Conservation (phyloP, 1,140 invertebrate species). For the Cheumatopsyche charites region DNA sequence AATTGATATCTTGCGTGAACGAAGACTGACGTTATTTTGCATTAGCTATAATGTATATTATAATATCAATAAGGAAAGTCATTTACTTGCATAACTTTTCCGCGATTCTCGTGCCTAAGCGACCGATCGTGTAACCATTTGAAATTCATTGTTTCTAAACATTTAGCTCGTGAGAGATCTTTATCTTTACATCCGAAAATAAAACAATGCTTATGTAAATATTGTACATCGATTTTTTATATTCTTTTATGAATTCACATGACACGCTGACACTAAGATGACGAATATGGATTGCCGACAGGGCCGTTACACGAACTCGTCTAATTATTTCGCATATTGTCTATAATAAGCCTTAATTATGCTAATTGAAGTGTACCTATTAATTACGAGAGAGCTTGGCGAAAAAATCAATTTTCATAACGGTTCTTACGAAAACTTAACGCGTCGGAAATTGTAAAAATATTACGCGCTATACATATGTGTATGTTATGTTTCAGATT, state of each 20-base stretch:
- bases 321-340: slow-evolving; percentile 25
- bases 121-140: too few relatives aligned
- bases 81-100: too few relatives aligned
- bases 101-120: too few relatives aligned
- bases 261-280: slow-evolving; percentile 8
- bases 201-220: too few relatives aligned
- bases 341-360: slow-evolving; percentile 21
- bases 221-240: too few relatives aligned
- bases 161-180: too few relatives aligned
- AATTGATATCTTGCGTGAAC: slow-evolving; percentile 34
- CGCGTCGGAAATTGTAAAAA: too few relatives aligned
- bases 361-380: slow-evolving; percentile 21
- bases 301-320: slow-evolving; percentile 7
- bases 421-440: background rate
- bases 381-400: slow-evolving; percentile 10
- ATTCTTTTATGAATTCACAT: background rate
- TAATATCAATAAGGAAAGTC: too few relatives aligned
- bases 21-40: background rate
- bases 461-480: background rate
- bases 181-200: too few relatives aligned
- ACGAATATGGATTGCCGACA: slow-evolving; percentile 24
- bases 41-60: too few relatives aligned
- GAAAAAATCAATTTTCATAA: slow-evolving; percentile 21
- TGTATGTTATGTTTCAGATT: background rate
- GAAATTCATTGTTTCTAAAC: too few relatives aligned